Evolutionary conservation across 1,140 invertebrate genomes (phyloP).

Genomic region (Drosophila malerkotliana): DNA sequence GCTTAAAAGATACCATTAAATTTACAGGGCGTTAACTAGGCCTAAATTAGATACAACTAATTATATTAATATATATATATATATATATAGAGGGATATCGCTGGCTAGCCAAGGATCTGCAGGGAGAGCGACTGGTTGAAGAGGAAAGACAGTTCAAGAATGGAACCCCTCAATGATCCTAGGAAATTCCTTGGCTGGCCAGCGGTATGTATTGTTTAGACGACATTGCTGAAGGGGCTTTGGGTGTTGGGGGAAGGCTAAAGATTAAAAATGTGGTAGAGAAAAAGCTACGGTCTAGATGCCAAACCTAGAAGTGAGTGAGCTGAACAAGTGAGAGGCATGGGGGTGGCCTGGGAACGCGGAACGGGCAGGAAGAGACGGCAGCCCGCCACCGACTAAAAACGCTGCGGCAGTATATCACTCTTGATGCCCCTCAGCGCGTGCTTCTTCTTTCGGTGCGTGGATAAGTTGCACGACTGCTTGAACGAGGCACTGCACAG

Average conservation of each 20-base stretch:
- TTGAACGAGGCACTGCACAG: conserved; percentile 78
- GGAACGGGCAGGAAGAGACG: background rate
- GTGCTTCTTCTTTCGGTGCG: conserved; percentile 80
- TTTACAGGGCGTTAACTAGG: conserved; percentile 42
- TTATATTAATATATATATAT: conserved; percentile 11
- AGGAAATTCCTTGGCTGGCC: background rate
- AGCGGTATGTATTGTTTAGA: background rate
- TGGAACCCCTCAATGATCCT: background rate
- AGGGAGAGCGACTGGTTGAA: too few species aligned
- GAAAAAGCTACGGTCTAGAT: conserved; percentile 9
- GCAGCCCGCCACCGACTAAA: conserved; percentile 30
- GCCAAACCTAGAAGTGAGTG: conserved; percentile 5
- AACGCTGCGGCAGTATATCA: conserved; percentile 68
- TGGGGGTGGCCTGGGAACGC: background rate
- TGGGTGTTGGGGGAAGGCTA: background rate
- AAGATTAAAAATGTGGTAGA: background rate
- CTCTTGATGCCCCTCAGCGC: conserved; percentile 68
- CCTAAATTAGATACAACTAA: conserved; percentile 18
- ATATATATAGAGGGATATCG: background rate
- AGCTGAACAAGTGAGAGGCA: conserved; percentile 12
- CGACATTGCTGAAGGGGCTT: conserved; percentile 3
- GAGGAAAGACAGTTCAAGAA: too few species aligned
- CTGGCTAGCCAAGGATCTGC: background rate
- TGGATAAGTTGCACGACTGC: conserved; percentile 79
- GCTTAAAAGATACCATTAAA: conserved; percentile 48